Base-by-base conservation (phyloP, 2,113 vertebrate species). In the Prietella phreatophila region DNA sequence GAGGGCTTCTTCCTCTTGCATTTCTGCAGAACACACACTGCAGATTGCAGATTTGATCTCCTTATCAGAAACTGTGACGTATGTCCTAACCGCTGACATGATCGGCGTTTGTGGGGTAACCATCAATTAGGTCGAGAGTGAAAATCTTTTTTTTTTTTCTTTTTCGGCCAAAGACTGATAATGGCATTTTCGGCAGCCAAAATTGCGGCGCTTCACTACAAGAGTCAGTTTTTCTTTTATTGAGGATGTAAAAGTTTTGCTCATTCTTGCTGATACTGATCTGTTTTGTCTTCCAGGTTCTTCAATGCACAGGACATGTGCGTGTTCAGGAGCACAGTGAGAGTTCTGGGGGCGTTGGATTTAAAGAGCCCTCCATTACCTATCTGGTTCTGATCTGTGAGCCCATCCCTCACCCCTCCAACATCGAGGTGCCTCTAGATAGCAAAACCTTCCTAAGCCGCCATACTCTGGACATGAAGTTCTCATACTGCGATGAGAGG, bases 401-500 rank as follows among this genome's bases (percentile, higher is more conserved):
- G 92, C 98, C 98, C 86, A 98, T 99, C 92, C 98, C 97, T 88
- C 98, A 99, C 92, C 98, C 98, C 4, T 98, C 98, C 87, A 99
- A 99, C 94, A 99, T 99, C 42, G 98, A 99, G 94, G 97, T 98
- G 88, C 98, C 98, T 60, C 93, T 99, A 95, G 98, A 99, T 94
- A 97, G 98, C 89, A 99, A 99, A 95, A 99, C 98, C 25, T 99
- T 99, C 89, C 97, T 99, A 90, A 99, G 98, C 94, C 97, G 98
- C 92, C 98, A 99, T 94, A 98, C 97, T 76, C 96, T 99, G 89
- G 98, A 99, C 93, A 99, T 99, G 98, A 99, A 99, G 90, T 99
- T 99, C 94, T 99, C 98, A 8, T 99, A 99, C 36, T 99, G 98
- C 91, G 98, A 99, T 89, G 98, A 99, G 95, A 97, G 98, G 98